phyloP scores from a whole-genome alignment of 2,888 invertebrate species.

The Cheilosia impressa region DNA sequence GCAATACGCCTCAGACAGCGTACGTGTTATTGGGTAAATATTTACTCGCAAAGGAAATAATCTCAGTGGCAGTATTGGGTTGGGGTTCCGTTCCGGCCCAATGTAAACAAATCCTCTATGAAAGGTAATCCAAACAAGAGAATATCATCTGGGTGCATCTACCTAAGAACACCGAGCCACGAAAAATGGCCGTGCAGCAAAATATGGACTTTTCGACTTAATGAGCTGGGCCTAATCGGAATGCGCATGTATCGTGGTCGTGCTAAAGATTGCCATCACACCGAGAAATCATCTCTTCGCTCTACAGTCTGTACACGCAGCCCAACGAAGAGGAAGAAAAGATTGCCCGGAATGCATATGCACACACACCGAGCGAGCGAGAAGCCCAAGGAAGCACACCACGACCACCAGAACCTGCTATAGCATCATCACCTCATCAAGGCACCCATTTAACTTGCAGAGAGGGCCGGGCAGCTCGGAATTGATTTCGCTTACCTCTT shows the following conservation, averaged over 20 bases:
- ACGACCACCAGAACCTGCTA: slow-evolving; percentile 66
- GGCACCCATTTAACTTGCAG: slow-evolving; percentile 73
- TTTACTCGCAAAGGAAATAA: slow-evolving; percentile 65
- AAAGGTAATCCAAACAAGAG: slow-evolving; percentile 60
- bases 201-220: slow-evolving; percentile 59
- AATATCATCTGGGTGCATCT: slow-evolving; percentile 22
- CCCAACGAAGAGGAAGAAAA: slow-evolving; percentile 25
- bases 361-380: slow-evolving; percentile 27
- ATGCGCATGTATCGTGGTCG: slow-evolving; percentile 71
- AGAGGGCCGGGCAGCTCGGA: slow-evolving; percentile 63
- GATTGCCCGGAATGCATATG: slow-evolving; percentile 33
- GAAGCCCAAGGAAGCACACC: slow-evolving; percentile 51
- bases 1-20: slow-evolving; percentile 49
- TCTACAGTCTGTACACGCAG: slow-evolving; percentile 22
- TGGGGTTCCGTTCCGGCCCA: slow-evolving; percentile 70
- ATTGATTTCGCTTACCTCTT: slow-evolving; percentile 58
- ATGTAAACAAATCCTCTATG: slow-evolving; percentile 63
- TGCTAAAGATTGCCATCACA: slow-evolving; percentile 73
- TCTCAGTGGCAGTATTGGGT: slow-evolving; percentile 55
- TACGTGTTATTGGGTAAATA: slow-evolving; percentile 69
- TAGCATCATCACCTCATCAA: slow-evolving; percentile 75
- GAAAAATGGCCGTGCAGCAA: slow-evolving; percentile 32
- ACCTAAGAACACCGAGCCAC: slow-evolving; percentile 1
- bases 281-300: slow-evolving; percentile 47
- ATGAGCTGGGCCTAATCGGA: slow-evolving; percentile 72